phyloP scores from a whole-genome alignment of 2,113 vertebrate genomes.

The Atrichornis clamosus region DNA sequence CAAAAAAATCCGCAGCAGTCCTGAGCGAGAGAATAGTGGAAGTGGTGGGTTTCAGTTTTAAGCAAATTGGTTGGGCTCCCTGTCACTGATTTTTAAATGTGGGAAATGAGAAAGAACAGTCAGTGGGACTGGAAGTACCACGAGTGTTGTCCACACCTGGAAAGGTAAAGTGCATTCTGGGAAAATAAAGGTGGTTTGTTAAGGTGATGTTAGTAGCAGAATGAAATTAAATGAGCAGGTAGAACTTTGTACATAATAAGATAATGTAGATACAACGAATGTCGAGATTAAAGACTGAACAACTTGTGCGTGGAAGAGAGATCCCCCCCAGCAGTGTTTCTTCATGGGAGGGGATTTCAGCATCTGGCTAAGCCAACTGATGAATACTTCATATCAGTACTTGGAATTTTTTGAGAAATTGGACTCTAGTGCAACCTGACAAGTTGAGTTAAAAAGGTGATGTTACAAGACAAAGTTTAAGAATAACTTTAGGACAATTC shows the following conservation, averaged over 20 bases:
- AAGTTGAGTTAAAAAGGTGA: too few relatives aligned
- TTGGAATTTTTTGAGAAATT: not conserved
- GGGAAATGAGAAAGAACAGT: too few relatives aligned
- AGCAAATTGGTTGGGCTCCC: fast-evolving
- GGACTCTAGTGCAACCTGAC: not conserved
- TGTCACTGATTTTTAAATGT: fast-evolving
- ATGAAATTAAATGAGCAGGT: not conserved
- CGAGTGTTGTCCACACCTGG: fast-evolving
- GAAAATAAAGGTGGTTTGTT: not conserved
- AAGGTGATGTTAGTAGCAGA: not conserved
- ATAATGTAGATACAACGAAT: fast-evolving
- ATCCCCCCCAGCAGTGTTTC: fast-evolving
- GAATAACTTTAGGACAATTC: too few relatives aligned
- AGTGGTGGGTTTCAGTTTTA: fast-evolving
- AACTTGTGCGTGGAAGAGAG: fast-evolving
- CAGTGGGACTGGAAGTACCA: fast-evolving
- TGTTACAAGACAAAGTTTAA: too few relatives aligned
- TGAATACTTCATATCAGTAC: fast-evolving
- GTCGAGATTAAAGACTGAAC: not conserved
- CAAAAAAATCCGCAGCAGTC: fast-evolving
- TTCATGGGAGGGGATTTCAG: not conserved
- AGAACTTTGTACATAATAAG: not conserved
- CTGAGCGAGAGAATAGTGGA: fast-evolving
- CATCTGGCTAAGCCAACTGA: too few relatives aligned
- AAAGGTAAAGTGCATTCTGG: not conserved